phyloP scores from a whole-genome alignment of 2,113 vertebrate species.

The Rhodinocichla rosea region DNA sequence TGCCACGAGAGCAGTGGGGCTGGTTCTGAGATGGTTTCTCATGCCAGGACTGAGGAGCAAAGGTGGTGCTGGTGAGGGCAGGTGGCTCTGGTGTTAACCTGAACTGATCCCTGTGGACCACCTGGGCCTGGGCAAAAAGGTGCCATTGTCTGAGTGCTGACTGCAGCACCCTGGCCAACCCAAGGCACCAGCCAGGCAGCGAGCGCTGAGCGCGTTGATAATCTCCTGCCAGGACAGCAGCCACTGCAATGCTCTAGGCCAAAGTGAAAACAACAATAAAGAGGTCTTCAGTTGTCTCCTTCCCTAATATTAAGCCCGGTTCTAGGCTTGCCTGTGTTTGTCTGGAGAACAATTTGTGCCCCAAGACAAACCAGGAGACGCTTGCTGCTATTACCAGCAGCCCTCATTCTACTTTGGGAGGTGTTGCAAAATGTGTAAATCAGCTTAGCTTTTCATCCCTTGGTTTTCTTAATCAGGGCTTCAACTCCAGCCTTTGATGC shows the following conservation, averaged over 20 bases:
- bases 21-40: rapidly evolving
- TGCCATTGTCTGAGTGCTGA: background rate
- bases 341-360: constrained; percentile 6
- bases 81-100: background rate
- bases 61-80: background rate
- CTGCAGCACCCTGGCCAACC: background rate
- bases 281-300: constrained; percentile 2
- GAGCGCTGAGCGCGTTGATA: background rate
- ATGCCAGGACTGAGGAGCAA: background rate
- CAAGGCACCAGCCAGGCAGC: background rate
- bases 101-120: background rate
- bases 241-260: background rate
- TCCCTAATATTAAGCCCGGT: background rate
- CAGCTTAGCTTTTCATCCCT: constrained; percentile 36
- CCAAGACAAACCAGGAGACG: constrained; percentile 28
- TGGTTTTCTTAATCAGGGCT: constrained; percentile 41
- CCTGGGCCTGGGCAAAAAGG: background rate
- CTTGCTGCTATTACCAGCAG: constrained; percentile 40
- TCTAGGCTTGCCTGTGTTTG: constrained; percentile 23
- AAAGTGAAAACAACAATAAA: background rate
- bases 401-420: constrained; percentile 7
- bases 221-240: background rate
- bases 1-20: background rate
- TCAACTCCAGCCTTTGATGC: constrained; percentile 44
- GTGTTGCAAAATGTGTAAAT: constrained; percentile 51